Percentiles rank a stretch among this genome's conserved stretches.
phyloP scores from a whole-genome alignment of 2,888 invertebrate species.

The Zaprionus bogoriensis region DNA sequence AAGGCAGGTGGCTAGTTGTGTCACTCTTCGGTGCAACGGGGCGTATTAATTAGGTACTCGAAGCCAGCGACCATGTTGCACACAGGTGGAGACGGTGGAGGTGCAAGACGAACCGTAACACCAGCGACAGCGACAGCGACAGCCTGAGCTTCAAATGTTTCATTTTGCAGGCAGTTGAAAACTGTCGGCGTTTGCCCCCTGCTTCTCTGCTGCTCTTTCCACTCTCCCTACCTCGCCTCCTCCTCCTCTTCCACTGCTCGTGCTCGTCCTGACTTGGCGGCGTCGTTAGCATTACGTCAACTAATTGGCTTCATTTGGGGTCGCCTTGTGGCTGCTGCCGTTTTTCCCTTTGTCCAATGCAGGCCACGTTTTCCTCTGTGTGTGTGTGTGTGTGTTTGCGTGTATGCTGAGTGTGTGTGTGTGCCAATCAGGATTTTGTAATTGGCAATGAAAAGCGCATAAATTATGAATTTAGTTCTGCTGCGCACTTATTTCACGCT shows the following conservation, averaged over 20 bases:
- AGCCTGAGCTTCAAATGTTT: constrained; percentile 57
- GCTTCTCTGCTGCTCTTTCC: too few species aligned
- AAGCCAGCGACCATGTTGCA: constrained; percentile 45
- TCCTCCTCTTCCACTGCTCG: background rate
- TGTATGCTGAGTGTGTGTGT: constrained; percentile 34
- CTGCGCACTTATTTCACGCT: constrained; percentile 68
- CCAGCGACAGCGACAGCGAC: background rate
- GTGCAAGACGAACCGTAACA: constrained; percentile 28
- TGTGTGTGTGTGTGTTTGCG: constrained; percentile 21
- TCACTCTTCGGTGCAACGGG: constrained; percentile 70
- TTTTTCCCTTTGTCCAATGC: constrained; percentile 40
- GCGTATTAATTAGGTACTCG: constrained; percentile 76
- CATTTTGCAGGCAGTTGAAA: constrained; percentile 71
- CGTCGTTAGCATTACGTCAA: constrained; percentile 74
- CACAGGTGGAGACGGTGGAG: constrained; percentile 10
- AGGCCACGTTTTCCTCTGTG: constrained; percentile 10
- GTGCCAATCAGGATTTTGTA: constrained; percentile 67
- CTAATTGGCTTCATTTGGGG: constrained; percentile 77
- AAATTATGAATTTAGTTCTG: constrained; percentile 69
- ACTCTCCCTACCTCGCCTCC: background rate
- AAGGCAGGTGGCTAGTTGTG: constrained; percentile 60
- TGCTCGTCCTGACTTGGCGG: constrained; percentile 20
- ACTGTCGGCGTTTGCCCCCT: constrained; percentile 57
- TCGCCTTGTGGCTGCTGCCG: constrained; percentile 62
- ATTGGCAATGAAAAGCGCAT: constrained; percentile 76